phyloP scores from a whole-genome alignment of 2,888 invertebrate genomes.

The Xanthostigma xanthostigma region DNA sequence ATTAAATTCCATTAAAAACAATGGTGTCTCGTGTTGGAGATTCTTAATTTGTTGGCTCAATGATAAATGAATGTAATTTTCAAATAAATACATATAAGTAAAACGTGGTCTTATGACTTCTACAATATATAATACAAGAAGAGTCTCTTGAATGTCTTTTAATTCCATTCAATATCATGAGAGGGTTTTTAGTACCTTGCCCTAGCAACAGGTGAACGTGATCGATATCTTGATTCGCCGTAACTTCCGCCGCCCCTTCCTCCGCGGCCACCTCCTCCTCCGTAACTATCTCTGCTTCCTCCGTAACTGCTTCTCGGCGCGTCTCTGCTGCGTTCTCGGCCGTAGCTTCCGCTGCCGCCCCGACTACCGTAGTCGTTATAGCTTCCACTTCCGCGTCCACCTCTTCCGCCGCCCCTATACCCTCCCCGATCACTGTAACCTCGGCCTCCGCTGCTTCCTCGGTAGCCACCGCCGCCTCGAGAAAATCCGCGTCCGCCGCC shows the following conservation, averaged over 20 bases:
- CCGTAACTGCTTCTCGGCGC: slow-evolving; percentile 21
- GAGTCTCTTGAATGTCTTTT: too few relatives aligned
- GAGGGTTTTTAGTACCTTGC: slow-evolving; percentile 11
- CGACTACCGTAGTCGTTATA: slow-evolving; percentile 24
- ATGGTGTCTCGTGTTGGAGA: too few relatives aligned
- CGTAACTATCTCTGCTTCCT: slow-evolving; percentile 15
- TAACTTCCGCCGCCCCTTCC: slow-evolving; percentile 13
- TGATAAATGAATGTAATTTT: too few relatives aligned
- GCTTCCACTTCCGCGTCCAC: slow-evolving; percentile 28
- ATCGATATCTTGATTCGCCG: slow-evolving; percentile 11
- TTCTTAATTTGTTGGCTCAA: too few relatives aligned
- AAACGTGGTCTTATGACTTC: too few relatives aligned
- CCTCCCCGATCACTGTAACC: slow-evolving; percentile 35
- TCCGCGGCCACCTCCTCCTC: slow-evolving; percentile 27
- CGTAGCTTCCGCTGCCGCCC: slow-evolving; percentile 23
- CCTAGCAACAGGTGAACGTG: slow-evolving; percentile 13
- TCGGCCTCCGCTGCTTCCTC: slow-evolving; percentile 28
- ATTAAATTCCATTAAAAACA: too few relatives aligned
- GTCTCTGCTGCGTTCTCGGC: slow-evolving; percentile 23
- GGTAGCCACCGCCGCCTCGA: slow-evolving; percentile 27
- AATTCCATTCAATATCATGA: too few relatives aligned
- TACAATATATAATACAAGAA: too few relatives aligned
- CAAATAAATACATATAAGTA: too few relatives aligned
- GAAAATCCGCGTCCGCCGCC: slow-evolving; percentile 33
- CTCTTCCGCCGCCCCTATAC: slow-evolving; percentile 30